Conservation (phyloP, 1,140 invertebrate genomes). For the Diabrotica undecimpunctata region DNA sequence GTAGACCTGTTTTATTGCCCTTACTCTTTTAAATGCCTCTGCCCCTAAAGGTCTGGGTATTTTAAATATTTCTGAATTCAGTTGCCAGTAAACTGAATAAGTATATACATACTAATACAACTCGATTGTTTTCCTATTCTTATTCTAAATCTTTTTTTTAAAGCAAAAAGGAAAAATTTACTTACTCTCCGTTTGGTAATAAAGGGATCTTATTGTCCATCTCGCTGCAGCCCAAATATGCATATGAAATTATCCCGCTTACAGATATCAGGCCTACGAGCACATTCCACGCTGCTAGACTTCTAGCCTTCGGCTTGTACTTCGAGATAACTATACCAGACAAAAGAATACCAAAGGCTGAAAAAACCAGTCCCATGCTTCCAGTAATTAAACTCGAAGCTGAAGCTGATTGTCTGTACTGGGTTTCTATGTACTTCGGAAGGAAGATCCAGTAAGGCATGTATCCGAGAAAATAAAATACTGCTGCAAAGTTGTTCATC, state of each 20-base stretch:
- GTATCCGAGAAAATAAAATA: slow-evolving; percentile 69
- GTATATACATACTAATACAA: too few relatives aligned
- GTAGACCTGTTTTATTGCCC: too few relatives aligned
- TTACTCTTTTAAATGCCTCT: too few relatives aligned
- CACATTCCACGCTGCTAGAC: slow-evolving; percentile 71
- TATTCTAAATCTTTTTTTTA: too few relatives aligned
- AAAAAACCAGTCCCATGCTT: slow-evolving; percentile 66
- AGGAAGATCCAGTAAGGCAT: slow-evolving; percentile 74
- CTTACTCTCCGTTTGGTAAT: slow-evolving; percentile 49
- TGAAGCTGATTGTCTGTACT: slow-evolving; percentile 69
- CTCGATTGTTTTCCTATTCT: too few relatives aligned
- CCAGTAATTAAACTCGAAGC: slow-evolving; percentile 66
- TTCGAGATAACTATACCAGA: slow-evolving; percentile 67
- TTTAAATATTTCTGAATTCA: too few relatives aligned
- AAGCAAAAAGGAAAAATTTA: neutral
- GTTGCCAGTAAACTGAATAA: too few relatives aligned
- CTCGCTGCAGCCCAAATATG: slow-evolving; percentile 66
- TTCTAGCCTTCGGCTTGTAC: slow-evolving; percentile 65
- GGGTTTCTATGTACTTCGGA: slow-evolving; percentile 73
- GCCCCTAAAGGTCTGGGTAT: too few relatives aligned
- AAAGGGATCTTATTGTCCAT: slow-evolving; percentile 54
- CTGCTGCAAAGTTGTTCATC: slow-evolving; percentile 63
- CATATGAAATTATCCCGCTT: slow-evolving; percentile 61
- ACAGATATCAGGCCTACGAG: slow-evolving; percentile 63
- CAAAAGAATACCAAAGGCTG: slow-evolving; percentile 65